Evolutionary conservation across 2,888 invertebrate species (phyloP), one percentile per base, ranked within the genome.

Genomic region (Euplexia lucipara): DNA sequence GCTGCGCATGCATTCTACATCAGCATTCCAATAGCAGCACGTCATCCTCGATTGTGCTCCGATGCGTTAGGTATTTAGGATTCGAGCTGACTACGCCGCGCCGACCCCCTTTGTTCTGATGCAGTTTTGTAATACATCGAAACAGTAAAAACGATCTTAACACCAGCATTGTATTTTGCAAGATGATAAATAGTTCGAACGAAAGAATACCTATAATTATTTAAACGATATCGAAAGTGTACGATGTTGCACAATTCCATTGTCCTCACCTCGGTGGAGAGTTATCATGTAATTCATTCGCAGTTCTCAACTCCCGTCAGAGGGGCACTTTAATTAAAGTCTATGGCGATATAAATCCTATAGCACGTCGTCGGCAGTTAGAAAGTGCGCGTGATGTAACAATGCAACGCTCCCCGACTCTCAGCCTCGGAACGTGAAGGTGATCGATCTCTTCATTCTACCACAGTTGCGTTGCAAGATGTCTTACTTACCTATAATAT

Each of bases 311-410:
- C 76, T 87, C 84, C 82, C 83, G 83, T 82, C 82, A 78, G 81
- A 79, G 84, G 83, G 86, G 86, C 85, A 87, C 86, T 89, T 89
- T 91, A 92, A 92, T 92, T 92, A 89, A 87, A 89, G 85, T 87
- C 87, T 85, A 90, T 86, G 85, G 88, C 87, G 88, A 89, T 91
- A 89, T 91, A 91, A 90, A 91, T 92, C 89, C 88, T 88, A 88
- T 84, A 79, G 88, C 86, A 88, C 86, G 87, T 88, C 84, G 86
- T 81, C 86, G 83, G 84, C 79, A 83, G 86, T 90, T 92, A 92
- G 92, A 93, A 92, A 92, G 92, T 91, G 83, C 85, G 84, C 86
- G 88, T 92, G 91, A 92, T 86, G 92, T 90, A 92, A 93, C 90
- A 89, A 90, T 89, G 86, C 87, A 85, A 82, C 83, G 83, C 78